A percentile compares a stretch with the other conserved stretches of the same genome.
phyloP scores from a whole-genome alignment of 2,113 vertebrate genomes.

The Notothenia rossii region DNA sequence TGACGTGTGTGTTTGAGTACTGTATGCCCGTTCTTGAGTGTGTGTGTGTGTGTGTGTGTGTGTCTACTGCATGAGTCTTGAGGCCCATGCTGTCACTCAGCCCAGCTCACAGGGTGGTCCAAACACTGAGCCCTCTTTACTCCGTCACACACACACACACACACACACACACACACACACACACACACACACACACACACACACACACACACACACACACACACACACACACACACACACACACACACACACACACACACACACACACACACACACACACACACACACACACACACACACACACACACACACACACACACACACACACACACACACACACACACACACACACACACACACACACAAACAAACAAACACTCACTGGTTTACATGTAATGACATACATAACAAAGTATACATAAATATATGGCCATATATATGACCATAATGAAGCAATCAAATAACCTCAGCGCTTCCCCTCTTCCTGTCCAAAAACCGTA shows the following conservation, averaged over 20 bases:
- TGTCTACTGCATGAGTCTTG: slow-evolving; percentile 61
- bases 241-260: slow-evolving; percentile 58
- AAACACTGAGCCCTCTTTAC: slow-evolving; percentile 81
- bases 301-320: slow-evolving; percentile 50
- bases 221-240: slow-evolving; percentile 53
- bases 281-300: slow-evolving; percentile 80
- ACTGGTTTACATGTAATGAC: slow-evolving; percentile 78
- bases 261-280: slow-evolving; percentile 70
- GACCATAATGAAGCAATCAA: slow-evolving; percentile 82
- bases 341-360: too few relatives aligned
- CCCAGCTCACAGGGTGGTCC: slow-evolving; percentile 83
- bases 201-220: slow-evolving; percentile 63
- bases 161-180: slow-evolving; percentile 63
- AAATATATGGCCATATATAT: slow-evolving; percentile 79
- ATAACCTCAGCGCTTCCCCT: slow-evolving; percentile 80
- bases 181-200: slow-evolving; percentile 44
- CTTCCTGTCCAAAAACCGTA: slow-evolving; percentile 77
- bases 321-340: slow-evolving; percentile 58
- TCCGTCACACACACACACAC: slow-evolving; percentile 50
- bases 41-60: slow-evolving; percentile 41
- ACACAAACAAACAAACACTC: slow-evolving; percentile 81
- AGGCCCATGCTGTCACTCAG: slow-evolving; percentile 81
- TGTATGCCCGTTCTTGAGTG: slow-evolving; percentile 52
- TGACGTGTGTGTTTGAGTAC: slow-evolving; percentile 66
- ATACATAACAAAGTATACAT: slow-evolving; percentile 80